phyloP scores from a whole-genome alignment of 2,888 invertebrate genomes.

The Troides oblongomaculatus region DNA sequence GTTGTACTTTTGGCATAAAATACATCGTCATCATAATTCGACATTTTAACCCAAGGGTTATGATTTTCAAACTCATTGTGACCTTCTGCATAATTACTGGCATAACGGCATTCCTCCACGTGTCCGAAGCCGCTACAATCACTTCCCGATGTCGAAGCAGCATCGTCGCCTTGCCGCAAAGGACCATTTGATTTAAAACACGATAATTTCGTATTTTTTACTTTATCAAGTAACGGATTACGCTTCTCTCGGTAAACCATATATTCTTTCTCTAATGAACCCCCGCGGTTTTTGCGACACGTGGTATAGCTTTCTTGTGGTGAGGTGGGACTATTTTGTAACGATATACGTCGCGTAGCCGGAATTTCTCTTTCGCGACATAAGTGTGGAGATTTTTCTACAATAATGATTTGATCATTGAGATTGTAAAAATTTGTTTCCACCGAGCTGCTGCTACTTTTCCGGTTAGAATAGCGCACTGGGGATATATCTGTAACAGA shows the following conservation, averaged over 20 bases:
- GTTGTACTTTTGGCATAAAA: conserved; percentile 64
- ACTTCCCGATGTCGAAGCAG: conserved; percentile 75
- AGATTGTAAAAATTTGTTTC: conserved; percentile 85
- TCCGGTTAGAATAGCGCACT: conserved; percentile 81
- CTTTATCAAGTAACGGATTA: conserved; percentile 85
- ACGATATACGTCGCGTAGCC: conserved; percentile 66
- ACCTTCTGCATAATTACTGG: conserved; percentile 57
- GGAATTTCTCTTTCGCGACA: conserved; percentile 63
- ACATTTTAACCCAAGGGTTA: conserved; percentile 75
- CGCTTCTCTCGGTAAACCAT: conserved; percentile 82
- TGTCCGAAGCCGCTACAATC: conserved; percentile 77
- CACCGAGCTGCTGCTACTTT: conserved; percentile 82
- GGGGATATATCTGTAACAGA: conserved; percentile 82
- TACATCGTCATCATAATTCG: conserved; percentile 72
- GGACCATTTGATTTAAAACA: conserved; percentile 82
- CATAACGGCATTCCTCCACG: conserved; percentile 67
- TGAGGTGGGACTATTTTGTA: conserved; percentile 66
- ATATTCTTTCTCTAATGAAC: conserved; percentile 79
- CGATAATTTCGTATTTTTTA: conserved; percentile 84
- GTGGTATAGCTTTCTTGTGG: conserved; percentile 75
- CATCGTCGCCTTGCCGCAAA: conserved; percentile 71
- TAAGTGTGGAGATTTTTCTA: conserved; percentile 78
- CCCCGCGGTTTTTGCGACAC: conserved; percentile 71
- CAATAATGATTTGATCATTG: conserved; percentile 80
- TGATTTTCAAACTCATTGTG: conserved; percentile 75